Evolutionary conservation across 2,888 invertebrate species (phyloP), one percentile per base, ranked within the genome.

Genomic region (Pyrrhosoma nymphula): DNA sequence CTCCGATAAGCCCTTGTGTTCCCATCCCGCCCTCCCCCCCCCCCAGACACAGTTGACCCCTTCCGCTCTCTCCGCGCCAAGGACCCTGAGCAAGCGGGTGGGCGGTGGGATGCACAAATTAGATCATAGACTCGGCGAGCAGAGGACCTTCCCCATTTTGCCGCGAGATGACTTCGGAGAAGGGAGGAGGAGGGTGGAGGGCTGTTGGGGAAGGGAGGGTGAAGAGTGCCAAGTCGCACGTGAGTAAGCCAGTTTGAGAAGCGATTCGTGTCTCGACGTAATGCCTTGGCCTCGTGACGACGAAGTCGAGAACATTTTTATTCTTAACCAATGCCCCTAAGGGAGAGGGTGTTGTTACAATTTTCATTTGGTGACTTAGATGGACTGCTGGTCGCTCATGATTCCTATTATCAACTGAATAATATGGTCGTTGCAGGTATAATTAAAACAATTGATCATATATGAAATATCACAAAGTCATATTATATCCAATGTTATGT

Each of bases 111-210:
- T 82, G 82, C 82, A 82, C 82, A 82, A 82, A 82, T 82, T 82
- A 82, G 82, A 82, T 82, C 82, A 82, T 82, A 82, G 82, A 35
- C 82, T 82, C 82, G 82, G 82, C 12, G 30, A 35, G 82, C 1
- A 14, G 30, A 35, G 16, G 35, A 10, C n/a, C 35, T 82, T 82
- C 82, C 69, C 82, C 82, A 82, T 82, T 82, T 82, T 82, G 82
- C 82, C 82, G 82, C 82, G 82, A 82, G 30, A 82, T 82, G 82
- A 82, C 82, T 82, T 35, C 82, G 35, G 69, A n/a, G 69, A 8
- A 60, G 60, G 16, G 20, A 12, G 2, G 60, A 12, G 16, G 60
- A 3, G 69, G 26, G 69, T 0, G 69, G 2, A 10, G 69, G 26
- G 26, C 26, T 20, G 10, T n/a, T n/a, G n/a, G n/a, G n/a, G n/a